These are phyloP conservation scores for Scolopax bukidnonensis DNA, from an alignment of 2,797 vertebrate species.

Conservation along the genomic window DNA sequence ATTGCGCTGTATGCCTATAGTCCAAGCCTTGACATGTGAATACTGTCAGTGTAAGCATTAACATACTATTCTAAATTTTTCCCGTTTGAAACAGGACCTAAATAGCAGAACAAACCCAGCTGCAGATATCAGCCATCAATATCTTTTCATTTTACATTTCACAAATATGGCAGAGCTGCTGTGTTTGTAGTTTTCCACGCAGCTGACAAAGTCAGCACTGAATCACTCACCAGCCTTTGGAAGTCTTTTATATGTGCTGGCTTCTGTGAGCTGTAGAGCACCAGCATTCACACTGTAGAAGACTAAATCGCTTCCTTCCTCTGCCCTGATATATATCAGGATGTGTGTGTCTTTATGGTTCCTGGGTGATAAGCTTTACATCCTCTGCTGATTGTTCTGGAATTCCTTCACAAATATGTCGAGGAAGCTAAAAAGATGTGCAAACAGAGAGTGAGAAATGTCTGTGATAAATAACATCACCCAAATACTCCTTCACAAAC, in stretches of 20 bases:
- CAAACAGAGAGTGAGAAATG: constrained; percentile 11
- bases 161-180: constrained; percentile 57
- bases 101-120: constrained; percentile 61
- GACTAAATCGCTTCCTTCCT: constrained; percentile 33
- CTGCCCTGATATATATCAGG: constrained; percentile 5
- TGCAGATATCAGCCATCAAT: constrained; percentile 47
- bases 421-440: constrained; percentile 24
- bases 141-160: constrained; percentile 20
- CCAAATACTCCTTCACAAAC: not conserved
- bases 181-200: constrained; percentile 60
- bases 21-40: not conserved
- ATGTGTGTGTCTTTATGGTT: constrained; percentile 8
- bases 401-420: constrained; percentile 35
- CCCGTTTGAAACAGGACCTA: constrained; percentile 36
- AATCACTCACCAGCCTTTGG: constrained; percentile 61
- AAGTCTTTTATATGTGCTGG: not conserved
- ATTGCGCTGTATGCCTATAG: not conserved
- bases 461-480: not conserved
- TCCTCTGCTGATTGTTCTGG: constrained; percentile 44
- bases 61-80: not conserved
- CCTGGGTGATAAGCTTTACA: constrained; percentile 31
- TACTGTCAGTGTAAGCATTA: not conserved
- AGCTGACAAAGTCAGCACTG: constrained; percentile 43
- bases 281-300: not conserved
- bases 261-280: not conserved